Conservation (phyloP, 2,888 invertebrate species). For the Allolobophora icterica region DNA sequence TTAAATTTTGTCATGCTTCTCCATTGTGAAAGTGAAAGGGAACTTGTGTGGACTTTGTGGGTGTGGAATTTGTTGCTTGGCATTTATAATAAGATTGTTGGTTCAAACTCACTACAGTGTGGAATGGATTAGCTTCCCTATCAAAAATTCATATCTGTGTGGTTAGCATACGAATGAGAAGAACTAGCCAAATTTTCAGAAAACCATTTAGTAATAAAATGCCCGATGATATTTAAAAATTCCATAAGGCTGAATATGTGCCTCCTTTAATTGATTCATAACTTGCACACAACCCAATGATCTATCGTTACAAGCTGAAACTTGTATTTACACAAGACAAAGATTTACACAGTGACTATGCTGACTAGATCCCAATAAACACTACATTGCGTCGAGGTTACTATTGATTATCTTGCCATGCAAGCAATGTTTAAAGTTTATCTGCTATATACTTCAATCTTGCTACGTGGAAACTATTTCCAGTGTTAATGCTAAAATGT, state of each 20-base stretch:
- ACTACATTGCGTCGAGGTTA: neutral
- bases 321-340: neutral
- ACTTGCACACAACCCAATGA: neutral
- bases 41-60: too few relatives aligned
- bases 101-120: too few relatives aligned
- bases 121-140: neutral
- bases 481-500: neutral
- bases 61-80: too few relatives aligned
- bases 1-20: too few relatives aligned
- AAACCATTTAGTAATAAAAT: neutral
- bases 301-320: neutral
- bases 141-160: neutral
- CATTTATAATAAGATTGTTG: too few relatives aligned
- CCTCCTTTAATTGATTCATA: neutral
- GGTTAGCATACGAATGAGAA: neutral
- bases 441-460: neutral
- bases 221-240: neutral
- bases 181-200: neutral
- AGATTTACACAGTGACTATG: neutral
- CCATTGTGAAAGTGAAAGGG: too few relatives aligned
- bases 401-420: neutral
- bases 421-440: neutral
- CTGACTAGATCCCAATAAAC: neutral
- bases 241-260: neutral
- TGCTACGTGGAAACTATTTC: neutral